Conservation (phyloP, 2,113 vertebrate genomes). For the Misgurnus anguillicaudatus region DNA sequence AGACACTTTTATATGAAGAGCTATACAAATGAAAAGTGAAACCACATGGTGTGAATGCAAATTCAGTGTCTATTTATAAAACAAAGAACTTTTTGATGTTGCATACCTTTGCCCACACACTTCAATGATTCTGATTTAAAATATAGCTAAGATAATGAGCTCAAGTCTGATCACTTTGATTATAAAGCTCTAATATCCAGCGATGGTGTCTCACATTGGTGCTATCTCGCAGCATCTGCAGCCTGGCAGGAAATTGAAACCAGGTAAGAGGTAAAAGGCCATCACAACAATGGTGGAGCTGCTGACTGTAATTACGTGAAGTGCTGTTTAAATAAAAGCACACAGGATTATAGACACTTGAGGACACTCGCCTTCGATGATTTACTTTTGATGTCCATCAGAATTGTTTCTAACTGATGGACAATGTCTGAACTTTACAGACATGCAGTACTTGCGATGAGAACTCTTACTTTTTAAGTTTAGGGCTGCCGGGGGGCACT, state of each 20-base stretch:
- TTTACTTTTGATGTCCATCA: conserved; percentile 61
- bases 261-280: conserved; percentile 59
- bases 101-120: not conserved
- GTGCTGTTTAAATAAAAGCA: conserved; percentile 67
- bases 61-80: conserved; percentile 2
- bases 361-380: conserved; percentile 64
- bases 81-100: not conserved
- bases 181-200: conserved; percentile 58
- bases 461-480: too few species aligned
- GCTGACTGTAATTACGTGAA: conserved; percentile 69
- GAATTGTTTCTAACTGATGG: conserved; percentile 61
- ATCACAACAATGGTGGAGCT: conserved; percentile 61
- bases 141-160: conserved; percentile 7
- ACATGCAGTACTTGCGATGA: conserved; percentile 54
- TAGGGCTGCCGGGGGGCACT: too few species aligned
- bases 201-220: conserved; percentile 43
- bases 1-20: conserved; percentile 6
- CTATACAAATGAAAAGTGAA: not conserved
- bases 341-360: conserved; percentile 69
- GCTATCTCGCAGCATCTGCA: conserved; percentile 61
- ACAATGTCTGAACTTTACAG: conserved; percentile 39
- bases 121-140: not conserved
- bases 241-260: conserved; percentile 74
- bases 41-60: not conserved
- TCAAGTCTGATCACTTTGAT: conserved; percentile 63